Conservation (phyloP, 1,140 invertebrate species). For the Apis laboriosa region DNA sequence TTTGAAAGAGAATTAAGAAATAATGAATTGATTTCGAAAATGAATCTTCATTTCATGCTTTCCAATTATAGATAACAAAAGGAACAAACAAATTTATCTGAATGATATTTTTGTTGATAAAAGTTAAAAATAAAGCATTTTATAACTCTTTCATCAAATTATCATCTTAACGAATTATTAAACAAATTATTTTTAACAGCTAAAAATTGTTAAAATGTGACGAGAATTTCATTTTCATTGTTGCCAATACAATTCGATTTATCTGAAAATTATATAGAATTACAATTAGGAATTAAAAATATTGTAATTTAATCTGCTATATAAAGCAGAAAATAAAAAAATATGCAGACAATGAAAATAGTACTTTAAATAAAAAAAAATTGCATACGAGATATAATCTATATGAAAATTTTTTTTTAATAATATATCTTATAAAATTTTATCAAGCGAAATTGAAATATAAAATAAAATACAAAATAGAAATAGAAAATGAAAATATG, state of each 20-base stretch:
- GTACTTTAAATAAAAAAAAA: neutral
- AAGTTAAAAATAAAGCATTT: too few relatives aligned
- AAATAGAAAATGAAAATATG: neutral
- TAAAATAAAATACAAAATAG: too few relatives aligned
- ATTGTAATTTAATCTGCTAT: conserved; percentile 1
- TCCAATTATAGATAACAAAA: too few relatives aligned
- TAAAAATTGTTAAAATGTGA: too few relatives aligned
- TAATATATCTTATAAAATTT: too few relatives aligned
- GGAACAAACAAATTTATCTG: neutral
- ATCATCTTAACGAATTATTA: neutral
- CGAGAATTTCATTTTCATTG: neutral
- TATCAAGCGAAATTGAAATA: too few relatives aligned
- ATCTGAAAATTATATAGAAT: neutral
- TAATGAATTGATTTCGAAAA: neutral
- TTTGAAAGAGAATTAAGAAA: neutral
- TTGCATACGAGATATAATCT: neutral
- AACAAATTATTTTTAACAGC: neutral
- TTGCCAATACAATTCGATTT: neutral
- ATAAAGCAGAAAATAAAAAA: neutral
- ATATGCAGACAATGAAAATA: neutral
- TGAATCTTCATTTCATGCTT: too few relatives aligned
- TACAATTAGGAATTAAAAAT: neutral
- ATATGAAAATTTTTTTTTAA: neutral
- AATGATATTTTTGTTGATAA: too few relatives aligned
- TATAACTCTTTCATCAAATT: too few relatives aligned